phyloP scores from a whole-genome alignment of 2,113 vertebrate species.

The Alectura lathami region DNA sequence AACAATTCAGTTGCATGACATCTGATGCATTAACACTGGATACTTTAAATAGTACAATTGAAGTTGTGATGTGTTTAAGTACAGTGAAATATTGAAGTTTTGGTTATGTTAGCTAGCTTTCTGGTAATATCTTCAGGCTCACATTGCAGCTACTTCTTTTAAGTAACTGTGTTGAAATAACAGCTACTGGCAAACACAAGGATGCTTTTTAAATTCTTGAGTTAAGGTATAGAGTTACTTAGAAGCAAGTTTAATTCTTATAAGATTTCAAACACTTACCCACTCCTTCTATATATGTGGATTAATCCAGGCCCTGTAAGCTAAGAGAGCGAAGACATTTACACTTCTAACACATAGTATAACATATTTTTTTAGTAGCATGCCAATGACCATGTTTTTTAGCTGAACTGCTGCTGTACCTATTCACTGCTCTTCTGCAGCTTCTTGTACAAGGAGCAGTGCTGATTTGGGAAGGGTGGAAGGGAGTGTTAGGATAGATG shows the following conservation, averaged over 20 bases:
- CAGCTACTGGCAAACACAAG: background rate
- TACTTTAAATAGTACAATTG: background rate
- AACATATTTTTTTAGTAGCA: too few species aligned
- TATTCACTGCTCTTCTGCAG: background rate
- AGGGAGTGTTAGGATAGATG: background rate
- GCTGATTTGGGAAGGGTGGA: background rate
- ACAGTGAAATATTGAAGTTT: background rate
- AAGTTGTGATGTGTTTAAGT: background rate
- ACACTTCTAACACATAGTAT: background rate
- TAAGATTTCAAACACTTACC: background rate
- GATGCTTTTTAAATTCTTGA: background rate
- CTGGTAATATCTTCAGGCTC: background rate
- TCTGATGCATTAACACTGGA: background rate
- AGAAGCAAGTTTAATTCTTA: background rate
- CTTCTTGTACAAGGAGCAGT: background rate
- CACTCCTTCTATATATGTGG: background rate
- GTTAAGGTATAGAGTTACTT: background rate
- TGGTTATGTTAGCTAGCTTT: background rate
- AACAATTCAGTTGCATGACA: accelerated
- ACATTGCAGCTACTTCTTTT: background rate
- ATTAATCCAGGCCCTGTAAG: background rate
- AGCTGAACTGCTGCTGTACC: background rate
- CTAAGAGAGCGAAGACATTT: background rate
- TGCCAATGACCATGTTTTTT: background rate
- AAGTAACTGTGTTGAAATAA: background rate